These are phyloP conservation scores for Perizoma flavofasciatum DNA, from an alignment of 2,888 invertebrate species.

Conservation along the genomic window DNA sequence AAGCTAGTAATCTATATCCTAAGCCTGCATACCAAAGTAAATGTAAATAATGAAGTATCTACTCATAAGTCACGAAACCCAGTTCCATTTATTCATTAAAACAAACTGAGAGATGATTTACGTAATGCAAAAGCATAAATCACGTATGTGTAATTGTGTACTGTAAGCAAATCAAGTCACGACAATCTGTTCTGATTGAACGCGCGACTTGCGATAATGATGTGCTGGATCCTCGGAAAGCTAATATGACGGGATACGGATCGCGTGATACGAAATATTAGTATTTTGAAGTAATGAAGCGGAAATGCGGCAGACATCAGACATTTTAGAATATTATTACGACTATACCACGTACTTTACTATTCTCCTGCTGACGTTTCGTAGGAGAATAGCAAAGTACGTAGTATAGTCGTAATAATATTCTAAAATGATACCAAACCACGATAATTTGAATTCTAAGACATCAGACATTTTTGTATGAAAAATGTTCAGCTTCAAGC, in stretches of 20 bases:
- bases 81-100: conserved; percentile 25
- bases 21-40: background rate
- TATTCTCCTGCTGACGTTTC: too few relatives aligned
- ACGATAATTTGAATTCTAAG: too few relatives aligned
- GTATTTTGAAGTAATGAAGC: too few relatives aligned
- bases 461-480: too few relatives aligned
- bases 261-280: background rate
- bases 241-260: conserved; percentile 10
- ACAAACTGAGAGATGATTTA: conserved; percentile 34
- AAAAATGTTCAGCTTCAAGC: too few relatives aligned
- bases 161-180: conserved; percentile 40
- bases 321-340: too few relatives aligned
- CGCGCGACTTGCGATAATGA: conserved; percentile 31
- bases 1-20: background rate
- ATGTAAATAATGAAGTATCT: background rate
- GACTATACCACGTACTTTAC: too few relatives aligned
- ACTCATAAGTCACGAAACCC: conserved; percentile 6
- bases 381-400: too few relatives aligned
- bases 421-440: too few relatives aligned
- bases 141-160: conserved; percentile 33
- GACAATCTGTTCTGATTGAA: conserved; percentile 44
- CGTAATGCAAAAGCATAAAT: conserved; percentile 36
- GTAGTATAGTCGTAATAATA: too few relatives aligned
- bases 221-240: conserved; percentile 9
- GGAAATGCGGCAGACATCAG: too few relatives aligned